phyloP scores from a whole-genome alignment of 92 coral and sea anemone genomes.

The Zoanthus solanderi region DNA sequence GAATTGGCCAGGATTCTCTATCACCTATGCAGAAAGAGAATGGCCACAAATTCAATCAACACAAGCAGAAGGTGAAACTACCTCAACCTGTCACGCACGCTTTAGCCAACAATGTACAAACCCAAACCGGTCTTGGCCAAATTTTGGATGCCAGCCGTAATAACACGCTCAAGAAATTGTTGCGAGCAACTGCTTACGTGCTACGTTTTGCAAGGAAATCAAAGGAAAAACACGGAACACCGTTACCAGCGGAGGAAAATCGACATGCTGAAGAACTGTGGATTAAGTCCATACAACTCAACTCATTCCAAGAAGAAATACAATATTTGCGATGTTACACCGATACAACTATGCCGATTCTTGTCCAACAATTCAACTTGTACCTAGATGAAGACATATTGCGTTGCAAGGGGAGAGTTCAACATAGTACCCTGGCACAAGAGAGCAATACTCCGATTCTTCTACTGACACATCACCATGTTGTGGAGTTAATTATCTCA shows the following conservation, averaged over 20 bases:
- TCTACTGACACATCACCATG: constrained; percentile 44
- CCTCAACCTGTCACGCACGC: too few relatives aligned
- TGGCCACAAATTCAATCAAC: too few relatives aligned
- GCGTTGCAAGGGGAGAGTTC: constrained; percentile 62
- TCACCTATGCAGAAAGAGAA: too few relatives aligned
- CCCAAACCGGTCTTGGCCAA: too few relatives aligned
- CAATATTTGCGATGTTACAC: constrained; percentile 40
- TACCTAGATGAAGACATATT: constrained; percentile 39
- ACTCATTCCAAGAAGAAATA: constrained; percentile 62
- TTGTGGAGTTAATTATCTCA: constrained; percentile 38
- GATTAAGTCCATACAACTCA: constrained; percentile 65
- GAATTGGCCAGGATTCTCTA: too few relatives aligned
- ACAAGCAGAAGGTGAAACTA: too few relatives aligned
- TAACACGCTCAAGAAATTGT: too few relatives aligned
- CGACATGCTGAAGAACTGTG: constrained; percentile 69
- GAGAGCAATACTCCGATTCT: constrained; percentile 58
- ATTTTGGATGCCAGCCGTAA: too few relatives aligned
- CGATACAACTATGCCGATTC: constrained; percentile 19
- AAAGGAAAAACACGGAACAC: neutral
- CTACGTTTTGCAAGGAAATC: constrained; percentile 39
- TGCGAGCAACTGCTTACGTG: neutral
- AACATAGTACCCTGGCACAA: constrained; percentile 47
- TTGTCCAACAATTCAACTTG: neutral
- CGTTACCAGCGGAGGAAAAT: constrained; percentile 58
- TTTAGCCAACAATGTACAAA: too few relatives aligned